Conservation (phyloP, 2,888 invertebrate genomes). For the Cryptocheilus praepositus region DNA sequence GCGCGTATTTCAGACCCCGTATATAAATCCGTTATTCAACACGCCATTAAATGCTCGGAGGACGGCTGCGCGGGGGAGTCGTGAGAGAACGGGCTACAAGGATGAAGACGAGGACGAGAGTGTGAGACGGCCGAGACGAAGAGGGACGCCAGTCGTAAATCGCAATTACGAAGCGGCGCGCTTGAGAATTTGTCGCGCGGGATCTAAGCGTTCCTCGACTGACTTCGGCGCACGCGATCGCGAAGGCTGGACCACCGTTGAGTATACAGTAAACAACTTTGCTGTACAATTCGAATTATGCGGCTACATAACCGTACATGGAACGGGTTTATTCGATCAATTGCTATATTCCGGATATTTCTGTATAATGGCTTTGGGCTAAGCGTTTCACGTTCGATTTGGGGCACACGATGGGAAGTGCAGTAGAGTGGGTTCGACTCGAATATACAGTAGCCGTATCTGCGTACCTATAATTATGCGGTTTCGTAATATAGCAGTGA, state of each 20-base stretch:
- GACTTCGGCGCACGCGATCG: conserved; percentile 36
- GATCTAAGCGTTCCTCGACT: conserved; percentile 59
- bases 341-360: no score
- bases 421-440: no score
- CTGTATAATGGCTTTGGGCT: no score
- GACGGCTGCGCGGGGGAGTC: conserved; percentile 43
- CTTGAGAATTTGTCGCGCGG: conserved; percentile 73
- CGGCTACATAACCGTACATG: no score
- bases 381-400: no score
- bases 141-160: conserved; percentile 64
- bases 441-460: no score
- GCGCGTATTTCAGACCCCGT: conserved; percentile 64
- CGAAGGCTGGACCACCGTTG: conserved; percentile 51
- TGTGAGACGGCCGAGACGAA: conserved; percentile 8
- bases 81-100: conserved; percentile 39
- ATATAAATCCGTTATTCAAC: conserved; percentile 74
- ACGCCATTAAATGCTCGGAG: conserved; percentile 70
- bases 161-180: conserved; percentile 73
- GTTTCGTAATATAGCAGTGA: no score
- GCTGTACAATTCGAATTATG: conserved; percentile 18
- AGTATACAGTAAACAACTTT: conserved; percentile 39
- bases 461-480: no score
- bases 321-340: no score
- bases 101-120: conserved; percentile 42
- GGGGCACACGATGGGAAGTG: no score